phyloP scores from a whole-genome alignment of 37 sponge, comb jelly and placozoan species.

The Eunapius fragilis region DNA sequence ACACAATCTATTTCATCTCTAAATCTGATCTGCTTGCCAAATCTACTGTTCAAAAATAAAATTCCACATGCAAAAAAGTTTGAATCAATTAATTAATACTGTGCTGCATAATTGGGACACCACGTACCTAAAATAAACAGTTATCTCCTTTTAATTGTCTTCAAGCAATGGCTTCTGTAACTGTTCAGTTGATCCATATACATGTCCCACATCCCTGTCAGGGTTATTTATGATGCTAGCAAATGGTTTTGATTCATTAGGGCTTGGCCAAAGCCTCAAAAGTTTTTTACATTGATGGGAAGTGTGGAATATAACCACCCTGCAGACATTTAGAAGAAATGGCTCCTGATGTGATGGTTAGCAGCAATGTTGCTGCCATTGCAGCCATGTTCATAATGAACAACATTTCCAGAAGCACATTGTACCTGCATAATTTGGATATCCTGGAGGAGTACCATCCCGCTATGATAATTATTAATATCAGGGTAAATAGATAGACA shows the following conservation, averaged over 20 bases:
- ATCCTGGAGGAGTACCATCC: constrained; percentile 5
- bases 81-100: no score
- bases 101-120: no score
- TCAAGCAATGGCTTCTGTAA: background rate
- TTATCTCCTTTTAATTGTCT: background rate
- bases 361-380: background rate
- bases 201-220: no score
- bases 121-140: no score
- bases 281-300: background rate
- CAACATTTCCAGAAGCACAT: background rate
- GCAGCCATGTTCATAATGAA: background rate
- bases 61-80: no score
- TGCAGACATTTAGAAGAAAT: background rate
- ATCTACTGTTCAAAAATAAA: no score
- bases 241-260: no score
- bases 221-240: no score
- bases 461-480: constrained; percentile 7
- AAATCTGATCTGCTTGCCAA: no score
- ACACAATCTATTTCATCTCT: no score
- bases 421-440: constrained; percentile 20
- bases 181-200: background rate
- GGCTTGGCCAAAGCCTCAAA: no score
- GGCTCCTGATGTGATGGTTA: background rate
- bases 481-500: constrained; percentile 22
- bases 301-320: background rate